phyloP scores from a whole-genome alignment of 2,888 invertebrate species.

The Drosophila pseudotalamancana region DNA sequence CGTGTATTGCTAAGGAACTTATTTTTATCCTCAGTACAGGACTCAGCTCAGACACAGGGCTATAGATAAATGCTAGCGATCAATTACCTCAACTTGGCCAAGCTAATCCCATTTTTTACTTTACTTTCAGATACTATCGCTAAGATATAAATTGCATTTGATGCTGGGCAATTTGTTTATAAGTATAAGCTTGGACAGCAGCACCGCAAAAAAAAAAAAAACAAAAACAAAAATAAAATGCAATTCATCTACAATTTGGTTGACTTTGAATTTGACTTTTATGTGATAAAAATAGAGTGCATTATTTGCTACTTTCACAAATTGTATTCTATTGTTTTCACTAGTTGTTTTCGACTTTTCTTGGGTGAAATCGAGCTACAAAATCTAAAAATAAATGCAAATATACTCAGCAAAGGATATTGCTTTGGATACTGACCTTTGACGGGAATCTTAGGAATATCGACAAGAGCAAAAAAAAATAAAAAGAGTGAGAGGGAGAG shows the following conservation, averaged over 20 bases:
- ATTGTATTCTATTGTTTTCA: slow-evolving; percentile 38
- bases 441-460: too few species aligned
- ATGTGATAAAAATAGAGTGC: slow-evolving; percentile 58
- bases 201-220: slow-evolving; percentile 2
- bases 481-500: too few species aligned
- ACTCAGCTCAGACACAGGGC: slow-evolving; percentile 56
- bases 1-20: too few species aligned
- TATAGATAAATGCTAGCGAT: slow-evolving; percentile 25
- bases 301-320: slow-evolving; percentile 46
- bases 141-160: slow-evolving; percentile 30
- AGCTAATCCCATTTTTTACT: slow-evolving; percentile 48
- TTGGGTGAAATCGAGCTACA: not conserved
- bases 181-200: slow-evolving; percentile 34
- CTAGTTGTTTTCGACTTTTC: not conserved
- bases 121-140: slow-evolving; percentile 65
- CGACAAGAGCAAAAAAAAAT: too few species aligned
- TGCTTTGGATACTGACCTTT: too few species aligned
- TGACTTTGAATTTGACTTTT: slow-evolving; percentile 44
- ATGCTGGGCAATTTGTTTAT: slow-evolving; percentile 26
- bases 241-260: slow-evolving; percentile 32
- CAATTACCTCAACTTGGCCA: not conserved
- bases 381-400: too few species aligned
- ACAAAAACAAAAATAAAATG: not conserved
- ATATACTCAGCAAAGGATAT: too few species aligned
- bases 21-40: slow-evolving; percentile 21